These are phyloP conservation scores for Macaria liturata DNA, from an alignment of 2,888 invertebrate species.

Conservation along the genomic window DNA sequence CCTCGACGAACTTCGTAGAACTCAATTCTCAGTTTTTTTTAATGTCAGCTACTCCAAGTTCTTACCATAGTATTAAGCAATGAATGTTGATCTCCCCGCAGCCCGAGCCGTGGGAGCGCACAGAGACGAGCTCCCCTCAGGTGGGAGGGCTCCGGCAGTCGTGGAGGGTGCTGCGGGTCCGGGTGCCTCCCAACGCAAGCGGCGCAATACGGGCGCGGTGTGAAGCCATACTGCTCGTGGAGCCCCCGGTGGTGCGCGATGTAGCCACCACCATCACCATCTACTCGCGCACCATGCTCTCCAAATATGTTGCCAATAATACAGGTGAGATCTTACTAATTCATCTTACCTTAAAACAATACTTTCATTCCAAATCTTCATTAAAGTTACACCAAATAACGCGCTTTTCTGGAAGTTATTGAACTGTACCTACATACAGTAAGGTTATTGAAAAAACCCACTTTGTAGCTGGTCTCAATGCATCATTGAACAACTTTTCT, in stretches of 20 bases:
- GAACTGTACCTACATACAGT: no score
- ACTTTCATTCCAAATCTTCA: no score
- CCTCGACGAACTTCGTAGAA: no score
- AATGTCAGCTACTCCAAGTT: no score
- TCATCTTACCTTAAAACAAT: background rate
- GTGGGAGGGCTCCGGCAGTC: slow-evolving; percentile 69
- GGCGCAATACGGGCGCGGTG: slow-evolving; percentile 69
- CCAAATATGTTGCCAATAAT: slow-evolving; percentile 73
- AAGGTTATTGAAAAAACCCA: no score
- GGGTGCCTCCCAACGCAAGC: slow-evolving; percentile 64
- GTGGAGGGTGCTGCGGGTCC: slow-evolving; percentile 65
- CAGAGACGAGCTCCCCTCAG: slow-evolving; percentile 59
- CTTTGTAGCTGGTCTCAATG: no score
- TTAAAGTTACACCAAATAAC: no score
- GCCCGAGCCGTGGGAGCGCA: slow-evolving; percentile 73
- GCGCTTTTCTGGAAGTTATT: no score
- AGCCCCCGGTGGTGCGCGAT: slow-evolving; percentile 69
- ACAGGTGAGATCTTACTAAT: slow-evolving; percentile 49
- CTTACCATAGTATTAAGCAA: no score
- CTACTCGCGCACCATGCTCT: slow-evolving; percentile 69
- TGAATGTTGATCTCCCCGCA: slow-evolving; percentile 23
- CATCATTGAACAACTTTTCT: no score
- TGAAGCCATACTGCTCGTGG: slow-evolving; percentile 65
- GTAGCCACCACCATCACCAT: slow-evolving; percentile 63
- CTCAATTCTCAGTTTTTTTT: no score